A percentile compares a stretch with the other conserved stretches of the same genome.
Conservation (phyloP, 2,797 vertebrate species). For the Periparus ater region DNA sequence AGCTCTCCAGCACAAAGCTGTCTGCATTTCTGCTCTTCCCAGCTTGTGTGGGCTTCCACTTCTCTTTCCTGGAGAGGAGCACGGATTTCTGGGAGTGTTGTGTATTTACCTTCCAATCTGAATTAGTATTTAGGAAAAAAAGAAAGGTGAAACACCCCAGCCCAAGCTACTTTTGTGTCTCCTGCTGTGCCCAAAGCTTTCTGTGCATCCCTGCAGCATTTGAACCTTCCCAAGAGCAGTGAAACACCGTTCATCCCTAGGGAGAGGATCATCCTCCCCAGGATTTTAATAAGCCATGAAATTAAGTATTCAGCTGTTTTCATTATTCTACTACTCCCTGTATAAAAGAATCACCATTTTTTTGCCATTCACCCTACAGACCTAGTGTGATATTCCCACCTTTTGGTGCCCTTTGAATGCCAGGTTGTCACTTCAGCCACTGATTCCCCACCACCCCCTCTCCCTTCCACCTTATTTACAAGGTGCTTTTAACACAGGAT, state of each 20-base stretch:
- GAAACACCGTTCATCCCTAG: not conserved
- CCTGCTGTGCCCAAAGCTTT: not conserved
- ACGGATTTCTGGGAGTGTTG: rapidly evolving
- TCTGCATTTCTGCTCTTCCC: not conserved
- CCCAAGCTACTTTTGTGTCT: not conserved
- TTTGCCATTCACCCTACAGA: not conserved
- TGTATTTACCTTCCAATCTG: not conserved
- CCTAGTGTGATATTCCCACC: not conserved
- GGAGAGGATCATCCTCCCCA: not conserved
- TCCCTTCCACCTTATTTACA: not conserved
- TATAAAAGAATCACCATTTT: not conserved
- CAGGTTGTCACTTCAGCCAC: not conserved
- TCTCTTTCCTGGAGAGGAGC: not conserved
- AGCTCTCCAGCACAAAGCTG: not conserved
- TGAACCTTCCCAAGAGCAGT: not conserved
- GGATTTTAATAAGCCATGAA: not conserved
- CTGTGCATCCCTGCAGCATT: not conserved
- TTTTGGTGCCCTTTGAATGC: not conserved
- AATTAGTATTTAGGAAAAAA: not conserved
- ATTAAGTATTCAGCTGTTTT: not conserved
- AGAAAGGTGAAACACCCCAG: not conserved
- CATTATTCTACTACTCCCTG: not conserved
- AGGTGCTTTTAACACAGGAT: not conserved
- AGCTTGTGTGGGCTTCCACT: not conserved
- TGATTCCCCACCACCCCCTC: not conserved